Evolutionary conservation across 2,797 vertebrate species (phyloP), one percentile per base, ranked within the genome.

Genomic region (Sylvia borin): DNA sequence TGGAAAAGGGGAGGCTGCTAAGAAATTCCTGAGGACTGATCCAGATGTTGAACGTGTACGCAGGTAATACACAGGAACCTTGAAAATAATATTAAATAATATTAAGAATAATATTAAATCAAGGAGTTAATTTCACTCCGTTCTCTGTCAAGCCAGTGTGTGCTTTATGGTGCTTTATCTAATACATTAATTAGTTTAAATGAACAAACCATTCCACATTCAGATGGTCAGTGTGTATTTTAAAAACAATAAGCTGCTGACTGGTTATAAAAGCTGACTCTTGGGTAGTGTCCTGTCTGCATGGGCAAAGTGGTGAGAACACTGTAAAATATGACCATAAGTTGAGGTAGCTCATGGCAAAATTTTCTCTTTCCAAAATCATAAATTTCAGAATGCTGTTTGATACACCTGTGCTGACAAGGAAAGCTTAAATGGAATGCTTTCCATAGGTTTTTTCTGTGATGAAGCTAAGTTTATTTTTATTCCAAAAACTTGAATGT

Each of bases 21-120:
- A 97, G 96, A 99, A 99, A 75, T 95, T 85, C 50, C 34, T 99
- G 65, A 97, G 92, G 51, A 95, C 73, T 15, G 97, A 99, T 89
- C 71, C 97, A 8, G 98, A 98, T 16, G 99, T 99, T 1, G 99
- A 99, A 88, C 98, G 99, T 24, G 97, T 97, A 3, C 97, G 98
- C 79, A 99, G 99, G 99, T 99, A 97, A 96, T 48, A 15, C 16
- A 45, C 3, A 27, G 32, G 24, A 81, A 12, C 27, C 45, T 58
- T 51, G 10, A 21, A 31, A 62, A 45, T 36, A 36, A 36, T 36
- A 36, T 36, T 10, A 65, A 83, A 24, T 50, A 66, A 32, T 43
- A n/a, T n/a, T n/a, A n/a, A 81, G 11, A 76, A 58, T 66, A 53
- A 34, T 54, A 53, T 32, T 72, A 42, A 61, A 68, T 25, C 70